Evolutionary conservation across 2,888 invertebrate genomes (phyloP), one percentile per base, ranked within the genome.

Genomic region (Heteromyza rotundicornis): DNA sequence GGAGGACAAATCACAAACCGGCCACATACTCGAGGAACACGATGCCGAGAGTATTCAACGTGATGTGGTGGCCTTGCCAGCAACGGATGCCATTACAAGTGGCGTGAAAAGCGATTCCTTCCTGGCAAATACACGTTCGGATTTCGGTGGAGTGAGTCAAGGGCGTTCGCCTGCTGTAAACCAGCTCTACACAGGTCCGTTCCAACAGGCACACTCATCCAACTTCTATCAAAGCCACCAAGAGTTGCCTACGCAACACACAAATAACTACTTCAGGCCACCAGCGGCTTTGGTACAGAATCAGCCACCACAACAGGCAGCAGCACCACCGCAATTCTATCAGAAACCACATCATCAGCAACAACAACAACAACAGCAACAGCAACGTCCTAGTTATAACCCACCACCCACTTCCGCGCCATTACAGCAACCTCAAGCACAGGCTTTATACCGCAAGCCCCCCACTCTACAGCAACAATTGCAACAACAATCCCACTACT

Each of bases 11-110:
- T 83, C 74, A 0, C 82, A 82, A 32, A 68, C 82, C 2, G 82
- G 80, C 0, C 80, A 85, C 67, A 81, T 84, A 2, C 79, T 84
- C 32, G 85, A 86, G 67, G 86, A 86, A 65, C 81, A 84, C 59
- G 76, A 82, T 65, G 89, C 89, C 72, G 89, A 89, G 80, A 89
- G 89, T 58, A 87, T 89, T 24, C 88, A 89, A 16, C 86, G 87
- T 64, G 88, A 88, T 24, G 87, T 88, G 2, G 86, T 89, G 36
- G 88, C 87, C 1, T 65, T 83, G 50, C 85, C 85, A 0, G 75
- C 69, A 16, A 57, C 55, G 14, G 52, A 57, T 8, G 36, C 51
- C 2, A 17, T 20, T 36, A 8, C 27, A 2, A 32, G 20, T 14
- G 59, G 61, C 19, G 19, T 44, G 2, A 69, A 69, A n/a, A 24